Base-by-base conservation (phyloP, 2,113 vertebrate species). In the Pseudois nayaur region DNA sequence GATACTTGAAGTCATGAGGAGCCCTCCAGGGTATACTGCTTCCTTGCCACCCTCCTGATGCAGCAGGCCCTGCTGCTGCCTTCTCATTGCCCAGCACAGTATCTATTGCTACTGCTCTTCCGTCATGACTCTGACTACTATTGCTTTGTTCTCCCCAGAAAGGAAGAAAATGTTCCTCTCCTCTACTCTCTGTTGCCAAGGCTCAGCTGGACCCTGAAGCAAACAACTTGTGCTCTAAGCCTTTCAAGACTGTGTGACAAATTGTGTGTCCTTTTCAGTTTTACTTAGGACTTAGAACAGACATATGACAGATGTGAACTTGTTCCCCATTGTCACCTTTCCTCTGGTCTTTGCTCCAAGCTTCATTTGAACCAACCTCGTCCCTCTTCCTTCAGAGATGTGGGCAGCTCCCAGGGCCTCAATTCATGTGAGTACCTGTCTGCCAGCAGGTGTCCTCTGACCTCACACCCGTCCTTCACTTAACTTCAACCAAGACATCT, bases 181-280 rank as follows among this genome's bases (percentile, higher is more conserved):
- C 48, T 21, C 12, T 2, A 1, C 5, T n/a, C 54, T 21, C 15
- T 7, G 4, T 31, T 40, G 2, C 1, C 0, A 67, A 6, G 82
- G 57, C 50, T 85, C 88, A 45, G 16, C 36, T 25, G 40, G 82
- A 64, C 64, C 40, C 27, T 54, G 43, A 78, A 81, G 45, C 8
- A 33, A 95, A 50, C 13, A 81, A 59, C 11, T 1, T 59, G 31
- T 27, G 23, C 4, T 60, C 50, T 59, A 29, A 48, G 21, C 1
- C 14, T 59, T 60, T 82, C 52, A 76, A 88, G 85, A 43, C 52
- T 16, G 0, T 43, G 3, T 15, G n/a, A 52, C n/a, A 31, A 79
- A 48, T 55, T 13, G n/a, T 21, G 33, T 14, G 3, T 33, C 50
- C 3, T 33, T 84, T 97, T 71, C 9, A 25, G 36, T 36, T 48